phyloP scores from a whole-genome alignment of 1,140 invertebrate genomes.

The Magallana angulata region DNA sequence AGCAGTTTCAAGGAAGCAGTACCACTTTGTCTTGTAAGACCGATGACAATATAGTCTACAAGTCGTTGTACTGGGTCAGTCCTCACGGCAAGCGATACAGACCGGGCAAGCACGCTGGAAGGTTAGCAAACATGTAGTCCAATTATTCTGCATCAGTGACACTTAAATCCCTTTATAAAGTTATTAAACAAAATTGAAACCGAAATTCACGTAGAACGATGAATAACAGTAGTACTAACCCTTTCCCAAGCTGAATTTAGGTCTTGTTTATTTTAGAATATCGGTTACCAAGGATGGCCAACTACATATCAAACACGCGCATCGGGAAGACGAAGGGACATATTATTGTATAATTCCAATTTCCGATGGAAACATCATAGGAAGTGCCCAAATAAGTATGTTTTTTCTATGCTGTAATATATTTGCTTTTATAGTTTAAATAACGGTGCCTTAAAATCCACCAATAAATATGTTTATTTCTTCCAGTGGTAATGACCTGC shows the following conservation, averaged over 20 bases:
- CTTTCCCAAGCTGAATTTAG: too few species aligned
- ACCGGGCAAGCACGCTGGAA: neutral
- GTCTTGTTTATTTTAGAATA: neutral
- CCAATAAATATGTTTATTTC: too few species aligned
- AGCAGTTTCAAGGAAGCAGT: neutral
- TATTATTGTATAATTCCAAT: constrained; percentile 20
- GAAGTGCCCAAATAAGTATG: neutral
- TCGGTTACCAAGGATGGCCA: constrained; percentile 8
- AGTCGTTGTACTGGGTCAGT: neutral
- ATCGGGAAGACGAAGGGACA: neutral
- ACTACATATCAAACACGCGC: neutral
- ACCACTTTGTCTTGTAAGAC: neutral
- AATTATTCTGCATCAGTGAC: too few species aligned
- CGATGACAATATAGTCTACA: neutral
- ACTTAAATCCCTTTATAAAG: too few species aligned
- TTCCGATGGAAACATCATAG: neutral
- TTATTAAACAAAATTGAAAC: too few species aligned
- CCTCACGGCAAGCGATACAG: constrained; percentile 10
- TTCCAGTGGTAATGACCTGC: neutral
- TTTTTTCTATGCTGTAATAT: neutral
- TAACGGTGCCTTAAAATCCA: too few species aligned
- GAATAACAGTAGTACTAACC: too few species aligned
- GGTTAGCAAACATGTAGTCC: neutral
- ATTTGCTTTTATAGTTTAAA: neutral
- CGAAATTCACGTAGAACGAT: too few species aligned